A percentile compares a stretch with the other conserved stretches of the same genome.
Evolutionary conservation across 1,140 invertebrate species (phyloP).

Genomic region (Heliconius hermathena): DNA sequence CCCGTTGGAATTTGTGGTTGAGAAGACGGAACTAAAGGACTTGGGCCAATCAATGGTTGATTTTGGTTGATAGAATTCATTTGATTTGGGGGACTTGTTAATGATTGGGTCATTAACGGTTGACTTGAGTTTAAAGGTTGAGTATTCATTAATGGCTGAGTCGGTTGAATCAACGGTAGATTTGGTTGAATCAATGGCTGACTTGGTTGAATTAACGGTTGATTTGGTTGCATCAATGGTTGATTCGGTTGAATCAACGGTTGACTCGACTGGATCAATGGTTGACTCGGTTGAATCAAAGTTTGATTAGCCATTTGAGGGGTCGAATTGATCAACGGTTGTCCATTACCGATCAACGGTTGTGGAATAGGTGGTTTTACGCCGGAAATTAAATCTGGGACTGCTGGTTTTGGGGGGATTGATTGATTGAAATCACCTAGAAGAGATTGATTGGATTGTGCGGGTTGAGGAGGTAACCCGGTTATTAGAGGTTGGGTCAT

Average conservation of each 20-base stretch:
- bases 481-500: constrained; percentile 59
- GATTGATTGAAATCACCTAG: constrained; percentile 37
- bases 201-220: constrained; percentile 32
- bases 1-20: constrained; percentile 57
- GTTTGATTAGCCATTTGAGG: constrained; percentile 32
- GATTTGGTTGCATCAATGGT: constrained; percentile 33
- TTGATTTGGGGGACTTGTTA: constrained; percentile 17
- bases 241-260: constrained; percentile 24
- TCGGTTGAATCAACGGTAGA: constrained; percentile 44
- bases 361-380: constrained; percentile 60
- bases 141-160: constrained; percentile 32
- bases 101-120: constrained; percentile 26
- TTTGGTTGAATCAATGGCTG: constrained; percentile 42
- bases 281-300: constrained; percentile 31
- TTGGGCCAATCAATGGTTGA: constrained; percentile 52
- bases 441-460: constrained; percentile 47
- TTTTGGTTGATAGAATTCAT: constrained; percentile 30
- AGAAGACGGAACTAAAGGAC: constrained; percentile 48
- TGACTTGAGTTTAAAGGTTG: constrained; percentile 31
- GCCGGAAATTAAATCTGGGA: constrained; percentile 71
- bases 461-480: constrained; percentile 45
- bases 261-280: constrained; percentile 27
- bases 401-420: constrained; percentile 54
- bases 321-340: constrained; percentile 43
- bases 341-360: constrained; percentile 34